These are phyloP conservation scores for Tetranychus piercei DNA, from an alignment of 2,888 invertebrate genomes.

Conservation along the genomic window DNA sequence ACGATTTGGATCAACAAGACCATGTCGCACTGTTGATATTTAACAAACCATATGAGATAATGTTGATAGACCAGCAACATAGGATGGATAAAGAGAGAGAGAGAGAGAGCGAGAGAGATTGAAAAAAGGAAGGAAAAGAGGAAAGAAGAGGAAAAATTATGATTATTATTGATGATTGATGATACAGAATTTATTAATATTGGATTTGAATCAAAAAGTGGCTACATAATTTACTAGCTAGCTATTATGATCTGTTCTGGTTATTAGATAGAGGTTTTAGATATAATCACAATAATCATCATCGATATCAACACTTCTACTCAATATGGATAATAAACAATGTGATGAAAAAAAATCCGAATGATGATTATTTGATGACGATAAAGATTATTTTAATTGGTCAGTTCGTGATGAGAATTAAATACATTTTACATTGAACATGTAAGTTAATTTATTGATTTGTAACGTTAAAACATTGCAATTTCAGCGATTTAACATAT, in stretches of 20 bases:
- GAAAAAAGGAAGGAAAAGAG: not conserved
- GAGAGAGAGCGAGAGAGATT: constrained; percentile 9
- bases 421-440: not conserved
- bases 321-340: no score
- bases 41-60: not conserved
- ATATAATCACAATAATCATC: no score
- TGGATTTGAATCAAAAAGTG: no score
- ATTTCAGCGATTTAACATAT: not conserved
- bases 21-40: constrained; percentile 59
- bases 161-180: not conserved
- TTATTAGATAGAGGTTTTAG: no score
- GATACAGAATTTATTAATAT: no score
- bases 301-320: no score
- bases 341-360: no score
- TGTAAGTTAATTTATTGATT: no score
- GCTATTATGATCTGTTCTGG: no score
- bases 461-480: not conserved
- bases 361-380: not conserved
- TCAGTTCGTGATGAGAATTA: not conserved
- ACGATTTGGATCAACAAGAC: constrained; percentile 69
- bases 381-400: not conserved
- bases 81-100: constrained; percentile 12
- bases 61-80: not conserved
- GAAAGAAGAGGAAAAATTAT: not conserved
- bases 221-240: no score